A percentile compares a stretch with the other conserved stretches of the same genome.
These are phyloP conservation scores for Amiota minor DNA, from an alignment of 2,888 invertebrate genomes.

Conservation along the genomic window DNA sequence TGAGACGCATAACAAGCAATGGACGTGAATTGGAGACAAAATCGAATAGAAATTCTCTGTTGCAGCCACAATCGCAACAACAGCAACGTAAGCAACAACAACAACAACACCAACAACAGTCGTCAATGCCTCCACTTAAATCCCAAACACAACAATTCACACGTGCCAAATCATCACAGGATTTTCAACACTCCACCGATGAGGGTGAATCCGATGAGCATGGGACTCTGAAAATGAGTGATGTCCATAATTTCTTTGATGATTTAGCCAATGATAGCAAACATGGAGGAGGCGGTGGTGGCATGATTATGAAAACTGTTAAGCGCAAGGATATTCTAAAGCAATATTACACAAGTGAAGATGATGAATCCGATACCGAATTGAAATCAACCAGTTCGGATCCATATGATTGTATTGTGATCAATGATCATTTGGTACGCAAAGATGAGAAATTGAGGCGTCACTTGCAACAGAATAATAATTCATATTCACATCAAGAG, in stretches of 20 bases:
- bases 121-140: slow-evolving; percentile 51
- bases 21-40: slow-evolving; percentile 37
- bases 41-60: slow-evolving; percentile 8
- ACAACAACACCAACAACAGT: slow-evolving; percentile 20
- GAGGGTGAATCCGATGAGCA: slow-evolving; percentile 70
- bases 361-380: slow-evolving; percentile 77
- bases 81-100: slow-evolving; percentile 31
- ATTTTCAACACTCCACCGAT: slow-evolving; percentile 65
- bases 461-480: slow-evolving; percentile 68
- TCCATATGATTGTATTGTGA: slow-evolving; percentile 87
- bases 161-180: slow-evolving; percentile 47
- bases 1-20: slow-evolving; percentile 44
- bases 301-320: slow-evolving; percentile 81
- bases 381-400: slow-evolving; percentile 80
- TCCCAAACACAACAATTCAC: slow-evolving; percentile 47
- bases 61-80: slow-evolving; percentile 20
- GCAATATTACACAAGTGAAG: slow-evolving; percentile 79
- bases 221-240: slow-evolving; percentile 73
- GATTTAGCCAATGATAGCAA: slow-evolving; percentile 53
- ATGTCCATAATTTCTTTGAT: slow-evolving; percentile 76
- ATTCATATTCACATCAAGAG: slow-evolving; percentile 46
- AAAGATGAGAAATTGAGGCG: slow-evolving; percentile 74
- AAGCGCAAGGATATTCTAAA: slow-evolving; percentile 83
- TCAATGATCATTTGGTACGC: slow-evolving; percentile 81
- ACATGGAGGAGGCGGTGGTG: slow-evolving; percentile 74